Conservation (phyloP, 64 coral and sea anemone species). For the Pocillopora verrucosa region DNA sequence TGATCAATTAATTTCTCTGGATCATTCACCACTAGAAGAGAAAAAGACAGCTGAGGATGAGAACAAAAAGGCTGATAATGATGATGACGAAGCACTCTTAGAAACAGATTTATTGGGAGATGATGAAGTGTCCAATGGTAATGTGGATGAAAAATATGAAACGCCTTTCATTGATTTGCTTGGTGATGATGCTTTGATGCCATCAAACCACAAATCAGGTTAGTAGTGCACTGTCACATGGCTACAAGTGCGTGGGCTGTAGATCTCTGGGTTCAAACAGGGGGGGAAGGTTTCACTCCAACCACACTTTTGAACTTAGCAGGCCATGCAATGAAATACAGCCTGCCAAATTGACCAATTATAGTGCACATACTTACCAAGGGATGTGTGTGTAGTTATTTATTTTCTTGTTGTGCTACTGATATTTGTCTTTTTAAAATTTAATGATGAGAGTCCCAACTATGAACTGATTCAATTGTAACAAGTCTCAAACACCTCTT, state of each 20-base stretch:
- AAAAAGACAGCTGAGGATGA: neutral
- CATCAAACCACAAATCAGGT: constrained; percentile 35
- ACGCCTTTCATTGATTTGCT: constrained; percentile 71
- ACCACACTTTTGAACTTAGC: no score
- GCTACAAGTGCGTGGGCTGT: no score
- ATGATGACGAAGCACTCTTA: constrained; percentile 76
- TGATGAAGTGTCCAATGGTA: constrained; percentile 14
- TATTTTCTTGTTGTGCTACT: no score
- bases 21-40: constrained; percentile 48
- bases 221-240: neutral
- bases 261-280: no score
- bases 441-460: no score
- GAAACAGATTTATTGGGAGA: constrained; percentile 87
- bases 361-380: no score
- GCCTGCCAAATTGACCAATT: no score
- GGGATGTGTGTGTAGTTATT: no score
- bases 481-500: neutral
- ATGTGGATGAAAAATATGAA: neutral
- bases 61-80: neutral
- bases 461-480: no score
- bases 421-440: no score
- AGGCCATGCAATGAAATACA: no score
- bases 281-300: no score
- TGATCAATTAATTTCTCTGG: constrained; percentile 59
- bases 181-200: constrained; percentile 53